Evolutionary conservation across 1,140 invertebrate species (phyloP).

Genomic region (Manduca sexta): DNA sequence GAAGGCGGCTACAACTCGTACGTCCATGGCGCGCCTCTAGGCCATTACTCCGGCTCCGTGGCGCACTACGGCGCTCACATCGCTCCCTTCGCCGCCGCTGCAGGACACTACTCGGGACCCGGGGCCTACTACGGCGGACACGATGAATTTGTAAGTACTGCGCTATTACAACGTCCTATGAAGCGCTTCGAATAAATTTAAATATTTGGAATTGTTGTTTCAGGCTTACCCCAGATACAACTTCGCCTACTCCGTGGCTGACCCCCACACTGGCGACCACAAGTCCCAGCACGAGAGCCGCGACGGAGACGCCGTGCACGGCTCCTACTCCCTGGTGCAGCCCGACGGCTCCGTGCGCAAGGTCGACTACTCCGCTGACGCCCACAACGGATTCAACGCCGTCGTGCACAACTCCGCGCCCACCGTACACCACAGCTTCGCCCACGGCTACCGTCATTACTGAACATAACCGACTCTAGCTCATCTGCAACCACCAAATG

Average conservation of each 20-base stretch:
- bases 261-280: constrained; percentile 47
- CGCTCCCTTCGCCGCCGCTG: constrained; percentile 5
- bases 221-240: constrained; percentile 57
- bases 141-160: constrained; percentile 35
- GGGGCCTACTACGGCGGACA: constrained; percentile 25
- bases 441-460: constrained; percentile 34
- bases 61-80: constrained; percentile 38
- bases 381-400: constrained; percentile 30
- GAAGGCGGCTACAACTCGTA: constrained; percentile 25
- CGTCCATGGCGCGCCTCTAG: constrained; percentile 24
- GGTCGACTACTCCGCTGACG: constrained; percentile 57
- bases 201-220: neutral
- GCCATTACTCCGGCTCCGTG: constrained; percentile 24
- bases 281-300: constrained; percentile 48
- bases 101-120: constrained; percentile 25
- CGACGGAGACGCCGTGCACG: constrained; percentile 48
- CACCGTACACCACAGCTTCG: constrained; percentile 11
- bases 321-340: constrained; percentile 49
- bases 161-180: too few species aligned
- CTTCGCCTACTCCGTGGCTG: constrained; percentile 69
- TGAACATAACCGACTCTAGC: constrained; percentile 5
- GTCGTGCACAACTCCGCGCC: constrained; percentile 18
- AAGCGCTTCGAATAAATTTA: too few species aligned
- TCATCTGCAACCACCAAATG: neutral
- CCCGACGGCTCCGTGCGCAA: constrained; percentile 56